Conservation (phyloP, 2,113 vertebrate genomes). For the Apteryx owenii region DNA sequence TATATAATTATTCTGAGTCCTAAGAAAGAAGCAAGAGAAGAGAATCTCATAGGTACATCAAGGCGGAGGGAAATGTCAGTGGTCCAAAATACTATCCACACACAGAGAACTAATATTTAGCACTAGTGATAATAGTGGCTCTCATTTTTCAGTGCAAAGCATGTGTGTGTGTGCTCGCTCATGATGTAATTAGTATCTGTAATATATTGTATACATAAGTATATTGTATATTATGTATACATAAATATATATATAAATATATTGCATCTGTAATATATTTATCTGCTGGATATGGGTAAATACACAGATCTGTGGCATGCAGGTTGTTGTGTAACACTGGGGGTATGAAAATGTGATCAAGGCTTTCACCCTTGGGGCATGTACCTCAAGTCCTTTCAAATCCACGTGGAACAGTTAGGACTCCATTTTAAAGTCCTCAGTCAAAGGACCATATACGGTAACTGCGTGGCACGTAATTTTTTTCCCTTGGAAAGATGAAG, state of each 20-base stretch:
- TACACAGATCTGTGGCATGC: background rate
- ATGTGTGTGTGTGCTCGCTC: background rate
- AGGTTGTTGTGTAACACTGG: background rate
- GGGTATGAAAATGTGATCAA: background rate
- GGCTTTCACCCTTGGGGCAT: background rate
- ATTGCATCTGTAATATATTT: background rate
- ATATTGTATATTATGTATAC: background rate
- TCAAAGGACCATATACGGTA: conserved; percentile 30
- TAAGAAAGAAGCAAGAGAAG: background rate
- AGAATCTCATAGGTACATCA: background rate
- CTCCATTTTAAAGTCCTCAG: conserved; percentile 33
- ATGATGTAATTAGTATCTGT: background rate
- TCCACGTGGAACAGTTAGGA: background rate
- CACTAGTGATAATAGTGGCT: background rate
- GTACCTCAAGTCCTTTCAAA: conserved; percentile 4
- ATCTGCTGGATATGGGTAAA: background rate
- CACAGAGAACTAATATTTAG: background rate
- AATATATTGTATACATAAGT: background rate
- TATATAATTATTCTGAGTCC: background rate
- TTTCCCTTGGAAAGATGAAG: conserved; percentile 45
- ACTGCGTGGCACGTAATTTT: conserved; percentile 48
- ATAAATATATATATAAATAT: background rate
- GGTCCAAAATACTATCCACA: background rate
- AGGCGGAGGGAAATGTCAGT: background rate
- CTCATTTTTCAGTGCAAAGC: background rate